phyloP scores from a whole-genome alignment of 2,888 invertebrate genomes.

The Caenorhabditis zanzibari region DNA sequence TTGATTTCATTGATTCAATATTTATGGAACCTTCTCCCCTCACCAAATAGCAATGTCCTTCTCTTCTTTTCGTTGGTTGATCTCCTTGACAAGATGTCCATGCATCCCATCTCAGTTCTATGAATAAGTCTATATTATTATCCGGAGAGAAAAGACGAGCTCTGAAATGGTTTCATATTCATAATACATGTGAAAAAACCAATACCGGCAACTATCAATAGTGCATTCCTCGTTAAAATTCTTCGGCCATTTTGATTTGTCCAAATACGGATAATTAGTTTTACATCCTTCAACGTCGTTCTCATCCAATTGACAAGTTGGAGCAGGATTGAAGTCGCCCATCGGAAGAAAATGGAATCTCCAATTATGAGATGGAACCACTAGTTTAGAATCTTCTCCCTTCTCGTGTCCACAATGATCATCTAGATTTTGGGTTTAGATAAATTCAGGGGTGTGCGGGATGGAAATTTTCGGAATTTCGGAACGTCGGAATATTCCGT shows the following conservation, averaged over 20 bases:
- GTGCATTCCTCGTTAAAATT: conserved; percentile 45
- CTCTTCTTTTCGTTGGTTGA: conserved; percentile 64
- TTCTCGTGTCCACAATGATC: conserved; percentile 46
- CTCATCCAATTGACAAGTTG: conserved; percentile 40
- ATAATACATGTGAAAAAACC: no score
- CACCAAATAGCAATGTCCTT: conserved; percentile 68
- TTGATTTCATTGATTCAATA: conserved; percentile 34
- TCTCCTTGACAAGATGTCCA: conserved; percentile 64
- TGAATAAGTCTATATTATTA: conserved; percentile 53
- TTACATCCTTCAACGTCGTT: conserved; percentile 25
- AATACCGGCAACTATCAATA: conserved; percentile 51
- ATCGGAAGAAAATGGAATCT: conserved; percentile 69
- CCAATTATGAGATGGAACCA: conserved; percentile 68
- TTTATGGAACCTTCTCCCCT: conserved; percentile 55
- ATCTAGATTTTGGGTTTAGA: no score
- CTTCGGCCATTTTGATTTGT: conserved; percentile 35
- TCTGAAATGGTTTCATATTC: conserved; percentile 36
- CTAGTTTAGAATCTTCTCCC: conserved; percentile 31
- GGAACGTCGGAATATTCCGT: no score
- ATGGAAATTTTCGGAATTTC: no score
- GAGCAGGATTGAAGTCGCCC: conserved; percentile 53
- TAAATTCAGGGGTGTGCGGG: neutral
- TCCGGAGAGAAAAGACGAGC: conserved; percentile 43
- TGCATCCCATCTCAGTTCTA: conserved; percentile 69
- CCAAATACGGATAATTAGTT: conserved; percentile 35